Conservation (phyloP, 1,140 invertebrate species). For the Drosophila tsacasi region DNA sequence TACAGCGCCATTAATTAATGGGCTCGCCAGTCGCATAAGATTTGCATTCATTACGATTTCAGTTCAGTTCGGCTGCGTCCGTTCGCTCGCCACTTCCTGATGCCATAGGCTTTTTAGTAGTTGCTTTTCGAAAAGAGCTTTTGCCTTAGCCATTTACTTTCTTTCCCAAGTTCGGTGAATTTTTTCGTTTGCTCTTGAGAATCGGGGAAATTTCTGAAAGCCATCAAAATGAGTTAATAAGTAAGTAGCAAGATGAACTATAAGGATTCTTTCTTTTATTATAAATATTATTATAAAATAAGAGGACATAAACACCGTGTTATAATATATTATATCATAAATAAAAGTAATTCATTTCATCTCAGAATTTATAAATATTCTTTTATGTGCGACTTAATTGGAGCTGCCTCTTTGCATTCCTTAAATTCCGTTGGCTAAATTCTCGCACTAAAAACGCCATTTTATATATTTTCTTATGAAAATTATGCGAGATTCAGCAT, state of each 20-base stretch:
- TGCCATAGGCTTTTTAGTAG: slow-evolving; percentile 41
- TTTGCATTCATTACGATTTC: slow-evolving; percentile 76
- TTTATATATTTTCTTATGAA: slow-evolving; percentile 25
- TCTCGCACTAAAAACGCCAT: slow-evolving; percentile 16
- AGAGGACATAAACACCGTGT: no score
- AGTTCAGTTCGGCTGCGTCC: slow-evolving; percentile 49
- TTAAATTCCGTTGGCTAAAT: slow-evolving; percentile 27
- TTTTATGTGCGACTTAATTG: background rate
- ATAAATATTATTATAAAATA: no score
- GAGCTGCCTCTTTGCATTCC: slow-evolving; percentile 8
- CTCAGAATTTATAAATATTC: background rate
- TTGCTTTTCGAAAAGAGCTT: slow-evolving; percentile 56
- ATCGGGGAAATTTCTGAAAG: slow-evolving; percentile 57
- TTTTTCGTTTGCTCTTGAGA: slow-evolving; percentile 66
- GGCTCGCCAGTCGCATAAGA: slow-evolving; percentile 61
- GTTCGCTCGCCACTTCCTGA: slow-evolving; percentile 69
- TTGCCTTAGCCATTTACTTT: slow-evolving; percentile 51
- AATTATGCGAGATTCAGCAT: slow-evolving; percentile 38
- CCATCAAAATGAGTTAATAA: background rate
- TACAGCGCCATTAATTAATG: slow-evolving; percentile 73
- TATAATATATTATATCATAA: no score
- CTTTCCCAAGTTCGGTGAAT: slow-evolving; percentile 47
- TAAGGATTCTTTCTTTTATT: background rate
- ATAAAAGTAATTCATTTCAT: no score
- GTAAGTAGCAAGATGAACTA: background rate